These are phyloP conservation scores for Ischnus inquisitorius DNA, from an alignment of 2,888 invertebrate species.

Conservation along the genomic window DNA sequence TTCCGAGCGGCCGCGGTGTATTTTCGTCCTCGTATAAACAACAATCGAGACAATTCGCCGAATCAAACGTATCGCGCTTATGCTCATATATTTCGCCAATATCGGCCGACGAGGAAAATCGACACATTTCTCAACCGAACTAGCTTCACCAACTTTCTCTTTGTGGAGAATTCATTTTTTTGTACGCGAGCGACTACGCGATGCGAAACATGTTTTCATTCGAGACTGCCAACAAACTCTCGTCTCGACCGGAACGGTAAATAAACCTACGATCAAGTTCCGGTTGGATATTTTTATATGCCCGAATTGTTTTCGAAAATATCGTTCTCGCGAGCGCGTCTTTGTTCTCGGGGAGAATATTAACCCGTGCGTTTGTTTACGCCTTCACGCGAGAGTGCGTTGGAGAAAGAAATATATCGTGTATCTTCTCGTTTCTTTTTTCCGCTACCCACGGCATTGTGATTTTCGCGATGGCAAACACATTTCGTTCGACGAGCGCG, in stretches of 20 bases:
- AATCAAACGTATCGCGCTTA: neutral
- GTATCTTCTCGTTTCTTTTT: too few species aligned
- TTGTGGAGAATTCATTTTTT: neutral
- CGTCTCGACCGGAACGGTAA: constrained; percentile 20
- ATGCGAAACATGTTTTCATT: constrained; percentile 14
- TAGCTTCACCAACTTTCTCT: neutral
- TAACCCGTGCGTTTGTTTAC: neutral
- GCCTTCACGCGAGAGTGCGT: too few species aligned
- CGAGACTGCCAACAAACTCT: constrained; percentile 44
- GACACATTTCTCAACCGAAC: neutral
- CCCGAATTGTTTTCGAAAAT: neutral
- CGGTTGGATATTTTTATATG: constrained; percentile 11
- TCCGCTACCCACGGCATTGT: too few species aligned
- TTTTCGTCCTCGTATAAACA: constrained; percentile 56
- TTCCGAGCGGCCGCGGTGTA: constrained; percentile 23
- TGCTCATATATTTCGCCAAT: neutral
- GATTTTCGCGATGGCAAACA: too few species aligned
- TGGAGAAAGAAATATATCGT: too few species aligned
- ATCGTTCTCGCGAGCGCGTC: neutral
- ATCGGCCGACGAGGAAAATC: neutral
- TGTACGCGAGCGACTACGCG: neutral
- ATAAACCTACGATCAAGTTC: constrained; percentile 34
- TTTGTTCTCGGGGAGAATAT: neutral
- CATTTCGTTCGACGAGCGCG: neutral
- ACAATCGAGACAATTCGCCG: constrained; percentile 1